Conservation (phyloP, 1,140 invertebrate species). For the Aphelinus atriplicis region DNA sequence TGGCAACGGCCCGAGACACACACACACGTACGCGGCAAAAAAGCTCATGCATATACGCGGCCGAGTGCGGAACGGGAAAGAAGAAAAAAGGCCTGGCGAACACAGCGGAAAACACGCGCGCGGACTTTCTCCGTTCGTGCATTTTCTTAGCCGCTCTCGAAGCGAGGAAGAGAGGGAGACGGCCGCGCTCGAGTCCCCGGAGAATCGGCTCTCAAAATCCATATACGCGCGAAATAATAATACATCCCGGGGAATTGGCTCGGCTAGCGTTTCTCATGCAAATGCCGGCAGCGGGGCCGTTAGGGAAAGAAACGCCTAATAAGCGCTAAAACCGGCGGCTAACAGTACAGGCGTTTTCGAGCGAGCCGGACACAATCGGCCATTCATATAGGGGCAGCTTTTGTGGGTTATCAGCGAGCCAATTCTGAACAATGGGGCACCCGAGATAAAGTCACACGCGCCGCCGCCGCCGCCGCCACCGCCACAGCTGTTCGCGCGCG, state of each 20-base stretch:
- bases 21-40: not conserved
- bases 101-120: not conserved
- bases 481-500: not conserved
- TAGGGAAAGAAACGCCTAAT: slow-evolving; percentile 5
- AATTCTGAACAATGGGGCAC: slow-evolving; percentile 16
- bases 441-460: slow-evolving; percentile 29
- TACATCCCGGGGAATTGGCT: not conserved
- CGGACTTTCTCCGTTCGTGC: not conserved
- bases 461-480: not conserved
- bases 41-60: not conserved
- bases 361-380: slow-evolving; percentile 23
- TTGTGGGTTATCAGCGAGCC: slow-evolving; percentile 32
- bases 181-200: too few species aligned
- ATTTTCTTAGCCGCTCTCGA: too few species aligned
- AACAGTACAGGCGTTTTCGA: too few species aligned
- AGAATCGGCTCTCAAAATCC: too few species aligned
- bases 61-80: not conserved
- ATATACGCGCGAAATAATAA: too few species aligned
- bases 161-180: too few species aligned
- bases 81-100: too few species aligned
- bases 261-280: slow-evolving; percentile 21
- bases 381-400: slow-evolving; percentile 25
- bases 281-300: not conserved
- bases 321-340: slow-evolving; percentile 11
- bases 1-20: not conserved